Base-by-base conservation (phyloP, 1,140 invertebrate genomes). In the Drosophila lowei region DNA sequence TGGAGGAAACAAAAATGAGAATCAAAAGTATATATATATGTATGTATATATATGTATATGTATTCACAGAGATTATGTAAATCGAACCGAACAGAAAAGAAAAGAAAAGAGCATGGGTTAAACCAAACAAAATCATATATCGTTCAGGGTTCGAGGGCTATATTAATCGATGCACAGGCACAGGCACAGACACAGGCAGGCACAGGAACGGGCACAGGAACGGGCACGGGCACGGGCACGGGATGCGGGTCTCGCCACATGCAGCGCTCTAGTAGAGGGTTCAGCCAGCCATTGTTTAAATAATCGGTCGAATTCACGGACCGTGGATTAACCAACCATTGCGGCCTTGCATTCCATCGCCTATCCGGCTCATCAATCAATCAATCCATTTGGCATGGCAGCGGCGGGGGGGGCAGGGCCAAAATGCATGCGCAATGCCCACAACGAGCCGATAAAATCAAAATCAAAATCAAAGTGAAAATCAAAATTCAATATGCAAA, bases 31-130 rank as follows among this genome's bases (percentile, higher is more conserved):
- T 43, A 57, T 70, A 74, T 81, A 2, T 34, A 72, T n/a, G n/a
- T 80, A 59, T 77, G 63, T 76, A 77, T 77, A 77, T 58, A 43
- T 77, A 64, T 49, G 11, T 28, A 38, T 53, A 18, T 53, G 21
- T 53, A 53, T 53, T 28, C 16, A 53, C 30, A 38, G n/a, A 53
- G 16, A 28, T 21, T 11, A 38, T 38, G 21, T 41, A 18, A 18
- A 41, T 38, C 30, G 34, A 38, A 38, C 34, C 11, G 8, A 30
- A 30, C 28, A 38, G 3, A 11, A 38, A 9, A 3, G 2, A 11
- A 38, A 9, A 3, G 2, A 34, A 34, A 13, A 5, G 34, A 13
- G 30, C 30, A 34, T 34, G 30, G 3, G 8, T 34, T 34, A 5
- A 38, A 38, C 3, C 3, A 13, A 38, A 38, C 34, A 38, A 38